Conservation (phyloP, 2,113 vertebrate genomes). For the Stercorarius parasiticus region DNA sequence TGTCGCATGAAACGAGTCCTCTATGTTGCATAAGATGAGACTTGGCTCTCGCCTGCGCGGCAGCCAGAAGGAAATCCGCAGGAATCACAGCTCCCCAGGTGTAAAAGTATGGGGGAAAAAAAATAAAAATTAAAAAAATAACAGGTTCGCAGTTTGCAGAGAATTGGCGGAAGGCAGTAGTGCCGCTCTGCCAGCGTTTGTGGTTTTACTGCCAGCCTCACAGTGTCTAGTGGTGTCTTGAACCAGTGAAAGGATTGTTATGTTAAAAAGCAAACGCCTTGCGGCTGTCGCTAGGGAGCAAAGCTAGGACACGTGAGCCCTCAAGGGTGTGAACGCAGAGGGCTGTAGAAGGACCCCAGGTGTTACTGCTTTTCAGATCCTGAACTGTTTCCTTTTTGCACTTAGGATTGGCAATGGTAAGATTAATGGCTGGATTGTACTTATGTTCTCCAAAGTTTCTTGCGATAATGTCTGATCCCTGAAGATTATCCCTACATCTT, state of each 20-base stretch:
- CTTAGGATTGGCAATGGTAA: not conserved
- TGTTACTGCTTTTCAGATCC: not conserved
- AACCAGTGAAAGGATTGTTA: not conserved
- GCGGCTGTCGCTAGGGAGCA: not conserved
- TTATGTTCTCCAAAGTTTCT: slow-evolving; percentile 14
- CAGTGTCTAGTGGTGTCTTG: fast-evolving
- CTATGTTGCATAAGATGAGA: not conserved
- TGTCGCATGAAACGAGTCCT: not conserved
- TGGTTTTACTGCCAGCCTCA: not conserved
- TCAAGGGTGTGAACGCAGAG: not conserved
- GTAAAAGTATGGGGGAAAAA: not conserved
- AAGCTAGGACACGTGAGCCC: not conserved
- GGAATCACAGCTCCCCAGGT: not conserved
- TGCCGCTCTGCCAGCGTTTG: not conserved
- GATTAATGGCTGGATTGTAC: not conserved
- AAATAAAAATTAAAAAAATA: not conserved
- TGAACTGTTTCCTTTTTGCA: not conserved
- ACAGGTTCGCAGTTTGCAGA: not conserved
- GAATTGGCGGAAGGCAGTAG: not conserved
- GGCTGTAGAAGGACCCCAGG: not conserved
- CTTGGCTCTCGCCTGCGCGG: fast-evolving
- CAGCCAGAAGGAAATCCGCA: not conserved
- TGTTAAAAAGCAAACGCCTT: fast-evolving
- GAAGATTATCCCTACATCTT: slow-evolving; percentile 32
- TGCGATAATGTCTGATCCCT: not conserved